Conservation (phyloP, 2,888 invertebrate genomes). For the Lapara coniferarum region DNA sequence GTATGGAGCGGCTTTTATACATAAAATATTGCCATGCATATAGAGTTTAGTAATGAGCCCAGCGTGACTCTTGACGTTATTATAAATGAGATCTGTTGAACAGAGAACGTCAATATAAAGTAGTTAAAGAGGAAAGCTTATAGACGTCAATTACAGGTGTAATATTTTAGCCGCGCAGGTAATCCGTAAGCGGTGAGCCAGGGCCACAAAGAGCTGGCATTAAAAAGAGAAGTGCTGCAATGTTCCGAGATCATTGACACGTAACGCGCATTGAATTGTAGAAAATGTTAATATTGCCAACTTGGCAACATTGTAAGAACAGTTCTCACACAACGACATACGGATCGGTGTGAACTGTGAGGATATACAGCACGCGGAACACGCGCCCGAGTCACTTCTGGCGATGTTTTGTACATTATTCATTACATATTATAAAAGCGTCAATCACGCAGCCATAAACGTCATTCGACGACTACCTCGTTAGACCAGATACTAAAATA, state of each 20-base stretch:
- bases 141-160: conserved; percentile 1
- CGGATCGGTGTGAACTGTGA: conserved; percentile 12
- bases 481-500: neutral
- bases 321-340: conserved; percentile 43
- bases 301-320: conserved; percentile 48
- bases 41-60: neutral
- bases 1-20: neutral
- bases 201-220: conserved; percentile 30
- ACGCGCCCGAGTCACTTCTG: neutral
- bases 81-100: neutral
- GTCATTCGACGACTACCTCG: neutral
- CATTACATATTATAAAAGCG: conserved; percentile 11
- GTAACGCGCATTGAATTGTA: conserved; percentile 50
- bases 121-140: conserved; percentile 3
- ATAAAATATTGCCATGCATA: neutral
- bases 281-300: conserved; percentile 49
- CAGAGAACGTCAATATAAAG: conserved; percentile 2
- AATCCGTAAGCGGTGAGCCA: conserved; percentile 31
- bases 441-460: neutral
- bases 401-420: conserved; percentile 16
- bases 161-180: conserved; percentile 9
- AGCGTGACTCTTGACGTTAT: neutral
- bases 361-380: conserved; percentile 19
- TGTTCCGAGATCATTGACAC: conserved; percentile 56
- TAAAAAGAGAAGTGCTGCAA: conserved; percentile 27